Percentiles rank a stretch among this genome's conserved stretches.
Conservation (phyloP, 2,888 invertebrate species). For the Ormyrus labotus region DNA sequence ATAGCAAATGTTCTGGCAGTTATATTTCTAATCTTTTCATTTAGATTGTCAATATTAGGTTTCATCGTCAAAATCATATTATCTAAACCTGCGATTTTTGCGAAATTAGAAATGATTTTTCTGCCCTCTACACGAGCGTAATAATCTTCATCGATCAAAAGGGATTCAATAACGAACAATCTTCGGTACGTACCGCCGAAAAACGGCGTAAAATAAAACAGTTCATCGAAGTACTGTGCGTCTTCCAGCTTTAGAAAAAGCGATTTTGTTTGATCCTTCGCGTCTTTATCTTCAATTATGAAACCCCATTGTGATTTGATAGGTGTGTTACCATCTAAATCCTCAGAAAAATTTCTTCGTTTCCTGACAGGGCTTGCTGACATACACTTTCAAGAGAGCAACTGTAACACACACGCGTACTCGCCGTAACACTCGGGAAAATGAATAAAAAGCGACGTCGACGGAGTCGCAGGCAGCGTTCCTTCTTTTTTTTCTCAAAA, state of each 20-base stretch:
- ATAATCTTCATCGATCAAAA: slow-evolving; percentile 99
- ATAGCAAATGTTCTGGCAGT: slow-evolving; percentile 99
- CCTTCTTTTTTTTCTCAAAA: too few relatives aligned
- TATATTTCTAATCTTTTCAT: slow-evolving; percentile 99
- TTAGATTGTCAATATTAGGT: slow-evolving; percentile 99
- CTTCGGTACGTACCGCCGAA: slow-evolving; percentile 99
- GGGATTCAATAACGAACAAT: slow-evolving; percentile 99
- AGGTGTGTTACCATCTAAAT: too few relatives aligned
- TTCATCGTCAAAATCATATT: slow-evolving; percentile 99
- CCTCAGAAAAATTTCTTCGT: too few relatives aligned
- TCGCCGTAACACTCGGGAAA: too few relatives aligned
- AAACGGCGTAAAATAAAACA: slow-evolving; percentile 96
- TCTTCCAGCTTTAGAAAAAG: slow-evolving; percentile 98
- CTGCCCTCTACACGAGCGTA: slow-evolving; percentile 99
- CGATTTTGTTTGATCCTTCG: slow-evolving; percentile 84
- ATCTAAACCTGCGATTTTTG: slow-evolving; percentile 98
- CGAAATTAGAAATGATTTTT: slow-evolving; percentile 99
- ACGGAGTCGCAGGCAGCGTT: too few relatives aligned
- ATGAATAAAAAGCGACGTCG: too few relatives aligned
- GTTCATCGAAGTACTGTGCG: slow-evolving; percentile 99
- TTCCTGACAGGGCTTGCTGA: too few relatives aligned
- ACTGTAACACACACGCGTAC: too few relatives aligned
- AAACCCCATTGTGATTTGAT: too few relatives aligned
- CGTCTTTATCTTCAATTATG: too few relatives aligned
- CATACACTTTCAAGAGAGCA: too few relatives aligned